Evolutionary conservation across 2,113 vertebrate genomes (phyloP), one percentile per base, ranked within the genome.

Genomic region (Gymnogyps californianus): DNA sequence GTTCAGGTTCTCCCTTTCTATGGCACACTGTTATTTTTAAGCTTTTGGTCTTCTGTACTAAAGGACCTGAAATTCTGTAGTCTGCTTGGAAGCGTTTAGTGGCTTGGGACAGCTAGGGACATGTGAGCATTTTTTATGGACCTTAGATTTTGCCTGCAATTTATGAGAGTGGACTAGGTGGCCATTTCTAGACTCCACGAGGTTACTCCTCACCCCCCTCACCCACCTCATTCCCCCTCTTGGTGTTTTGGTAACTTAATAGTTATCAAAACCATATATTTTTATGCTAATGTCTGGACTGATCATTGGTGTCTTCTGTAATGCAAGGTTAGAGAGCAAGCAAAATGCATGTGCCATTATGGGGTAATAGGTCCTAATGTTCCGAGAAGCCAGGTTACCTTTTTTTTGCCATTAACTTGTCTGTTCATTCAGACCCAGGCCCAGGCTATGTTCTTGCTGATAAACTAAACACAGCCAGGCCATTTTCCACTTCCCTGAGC

Each of bases 221-320:
- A 31, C 31, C 5, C 1, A 7, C 3, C 9, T 14, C 34, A 11
- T 6, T 18, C 8, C 28, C 12, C 10, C 5, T 16, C 21, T 61
- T 26, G 3, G 72, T 70, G 20, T 87, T 93, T 69, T 38, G 26
- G 20, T 79, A 70, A 55, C 18, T 32, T 52, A 42, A 8, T 31
- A 31, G 12, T 64, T 64, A 42, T 7, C 22, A 49, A 71, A 84
- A 28, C 10, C 4, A 13, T 21, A 32, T 1, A 66, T 29, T 75
- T 84, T 82, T 31, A 31, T 38, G 26, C 18, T 38, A 40, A 31
- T 19, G 17, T 62, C 16, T 85, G 52, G 24, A 40, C 20, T 59
- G n/a, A 58, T 61, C 12, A 52, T 13, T n/a, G 22, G 2, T 77
- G 19, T 28, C 6, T 71, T 65, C 40, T 58, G 7, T 26, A 74